Percentiles rank a stretch among this genome's conserved stretches.
Conservation (phyloP, 2,113 vertebrate species). For the Anseranas semipalmata region DNA sequence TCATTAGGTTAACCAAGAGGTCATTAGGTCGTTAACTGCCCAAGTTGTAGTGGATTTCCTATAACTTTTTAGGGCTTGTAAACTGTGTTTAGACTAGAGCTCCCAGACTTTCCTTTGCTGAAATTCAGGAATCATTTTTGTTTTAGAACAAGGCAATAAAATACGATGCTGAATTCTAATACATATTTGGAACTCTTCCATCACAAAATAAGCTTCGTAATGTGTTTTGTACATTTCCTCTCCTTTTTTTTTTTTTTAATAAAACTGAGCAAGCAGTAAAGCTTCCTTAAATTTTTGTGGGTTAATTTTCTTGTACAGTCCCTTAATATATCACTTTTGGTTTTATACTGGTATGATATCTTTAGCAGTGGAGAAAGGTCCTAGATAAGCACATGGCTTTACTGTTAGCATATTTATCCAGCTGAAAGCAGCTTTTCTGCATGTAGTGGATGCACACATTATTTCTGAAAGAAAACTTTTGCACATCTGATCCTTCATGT, state of each 20-base stretch:
- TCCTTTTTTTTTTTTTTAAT: not conserved
- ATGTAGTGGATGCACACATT: not conserved
- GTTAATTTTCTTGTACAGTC: not conserved
- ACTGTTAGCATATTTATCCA: not conserved
- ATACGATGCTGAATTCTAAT: not conserved
- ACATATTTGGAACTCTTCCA: not conserved
- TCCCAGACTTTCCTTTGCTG: not conserved
- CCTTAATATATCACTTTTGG: not conserved
- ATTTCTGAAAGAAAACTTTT: not conserved
- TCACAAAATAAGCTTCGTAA: not conserved
- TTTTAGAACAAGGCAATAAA: not conserved
- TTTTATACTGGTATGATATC: not conserved
- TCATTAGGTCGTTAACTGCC: constrained; percentile 38
- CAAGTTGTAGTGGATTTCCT: not conserved
- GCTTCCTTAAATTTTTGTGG: not conserved
- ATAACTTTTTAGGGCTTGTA: not conserved
- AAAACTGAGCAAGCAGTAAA: not conserved
- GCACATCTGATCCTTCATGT: not conserved
- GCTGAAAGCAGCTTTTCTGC: not conserved
- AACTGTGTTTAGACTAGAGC: not conserved
- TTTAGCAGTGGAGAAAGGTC: not conserved
- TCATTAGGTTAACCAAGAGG: constrained; percentile 33
- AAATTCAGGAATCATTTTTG: not conserved
- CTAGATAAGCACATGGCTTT: not conserved
- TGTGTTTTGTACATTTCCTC: not conserved